Conservation (phyloP, 2,888 invertebrate species). For the Eupithecia subumbrata region DNA sequence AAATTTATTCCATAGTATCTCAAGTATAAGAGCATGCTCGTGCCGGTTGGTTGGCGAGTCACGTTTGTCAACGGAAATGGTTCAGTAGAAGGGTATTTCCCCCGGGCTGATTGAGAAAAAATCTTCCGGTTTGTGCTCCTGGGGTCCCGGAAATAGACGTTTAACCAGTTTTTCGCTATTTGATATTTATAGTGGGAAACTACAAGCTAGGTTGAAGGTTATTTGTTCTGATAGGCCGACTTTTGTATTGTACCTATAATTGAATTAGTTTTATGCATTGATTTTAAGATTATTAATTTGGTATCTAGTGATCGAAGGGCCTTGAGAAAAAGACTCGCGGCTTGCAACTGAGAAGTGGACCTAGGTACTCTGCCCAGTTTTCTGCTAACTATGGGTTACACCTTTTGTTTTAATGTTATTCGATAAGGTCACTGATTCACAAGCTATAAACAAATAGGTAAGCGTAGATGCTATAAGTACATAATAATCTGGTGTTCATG, state of each 20-base stretch:
- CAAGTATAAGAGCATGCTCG: not conserved
- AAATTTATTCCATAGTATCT: not conserved
- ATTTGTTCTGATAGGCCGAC: not conserved
- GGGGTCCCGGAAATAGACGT: not conserved
- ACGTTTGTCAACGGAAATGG: not conserved
- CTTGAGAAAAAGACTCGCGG: too few relatives aligned
- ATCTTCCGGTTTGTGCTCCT: not conserved
- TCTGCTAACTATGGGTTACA: too few relatives aligned
- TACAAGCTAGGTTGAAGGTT: not conserved
- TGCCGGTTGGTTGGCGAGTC: not conserved
- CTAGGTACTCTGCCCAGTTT: too few relatives aligned
- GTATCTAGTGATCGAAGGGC: too few relatives aligned
- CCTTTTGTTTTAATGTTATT: too few relatives aligned
- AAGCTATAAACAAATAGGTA: too few relatives aligned
- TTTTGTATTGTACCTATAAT: not conserved
- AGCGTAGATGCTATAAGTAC: too few relatives aligned
- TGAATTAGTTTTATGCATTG: not conserved
- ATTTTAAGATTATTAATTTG: not conserved
- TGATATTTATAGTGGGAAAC: not conserved
- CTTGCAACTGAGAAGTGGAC: too few relatives aligned
- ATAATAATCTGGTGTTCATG: too few relatives aligned
- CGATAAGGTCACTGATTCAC: too few relatives aligned
- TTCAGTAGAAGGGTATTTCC: slow-evolving; percentile 2
- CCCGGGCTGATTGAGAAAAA: not conserved
- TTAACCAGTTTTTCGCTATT: not conserved